phyloP scores from a whole-genome alignment of 1,140 invertebrate genomes.

The Trypoxylus dichotomus region DNA sequence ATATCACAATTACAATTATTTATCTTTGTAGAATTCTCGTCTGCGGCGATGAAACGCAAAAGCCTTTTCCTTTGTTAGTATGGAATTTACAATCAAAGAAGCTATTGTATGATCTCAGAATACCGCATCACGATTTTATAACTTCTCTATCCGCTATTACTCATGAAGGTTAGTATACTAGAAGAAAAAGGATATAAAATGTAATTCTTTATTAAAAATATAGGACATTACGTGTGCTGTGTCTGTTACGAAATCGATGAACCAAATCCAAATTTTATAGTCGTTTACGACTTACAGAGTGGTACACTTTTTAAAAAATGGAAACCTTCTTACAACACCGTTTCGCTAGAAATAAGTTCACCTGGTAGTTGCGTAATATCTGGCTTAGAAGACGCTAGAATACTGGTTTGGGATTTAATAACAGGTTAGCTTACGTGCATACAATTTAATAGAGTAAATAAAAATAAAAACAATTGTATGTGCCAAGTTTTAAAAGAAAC shows the following conservation, averaged over 20 bases:
- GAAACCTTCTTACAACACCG: slow-evolving; percentile 80
- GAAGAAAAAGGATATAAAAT: neutral
- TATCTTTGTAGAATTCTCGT: slow-evolving; percentile 69
- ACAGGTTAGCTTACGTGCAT: slow-evolving; percentile 61
- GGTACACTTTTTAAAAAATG: slow-evolving; percentile 90
- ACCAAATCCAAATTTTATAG: slow-evolving; percentile 82
- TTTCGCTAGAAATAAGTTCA: slow-evolving; percentile 79
- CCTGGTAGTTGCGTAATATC: slow-evolving; percentile 79
- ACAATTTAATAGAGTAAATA: no score
- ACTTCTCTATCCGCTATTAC: slow-evolving; percentile 82
- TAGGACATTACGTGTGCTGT: slow-evolving; percentile 68
- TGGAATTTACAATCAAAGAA: slow-evolving; percentile 85
- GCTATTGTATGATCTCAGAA: slow-evolving; percentile 81
- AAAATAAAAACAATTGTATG: no score
- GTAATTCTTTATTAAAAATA: slow-evolving; percentile 27
- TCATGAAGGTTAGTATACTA: slow-evolving; percentile 65
- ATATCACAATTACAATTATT: neutral
- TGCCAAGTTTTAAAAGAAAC: slow-evolving; percentile 1
- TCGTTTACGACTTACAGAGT: slow-evolving; percentile 88
- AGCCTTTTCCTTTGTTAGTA: slow-evolving; percentile 84
- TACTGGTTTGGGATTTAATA: slow-evolving; percentile 86
- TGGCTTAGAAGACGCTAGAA: slow-evolving; percentile 75
- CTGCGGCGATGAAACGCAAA: slow-evolving; percentile 89
- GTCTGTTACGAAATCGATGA: slow-evolving; percentile 78
- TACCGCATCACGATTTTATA: slow-evolving; percentile 86